Evolutionary conservation across 2,888 invertebrate genomes (phyloP).

Genomic region (Euzetes globulus): DNA sequence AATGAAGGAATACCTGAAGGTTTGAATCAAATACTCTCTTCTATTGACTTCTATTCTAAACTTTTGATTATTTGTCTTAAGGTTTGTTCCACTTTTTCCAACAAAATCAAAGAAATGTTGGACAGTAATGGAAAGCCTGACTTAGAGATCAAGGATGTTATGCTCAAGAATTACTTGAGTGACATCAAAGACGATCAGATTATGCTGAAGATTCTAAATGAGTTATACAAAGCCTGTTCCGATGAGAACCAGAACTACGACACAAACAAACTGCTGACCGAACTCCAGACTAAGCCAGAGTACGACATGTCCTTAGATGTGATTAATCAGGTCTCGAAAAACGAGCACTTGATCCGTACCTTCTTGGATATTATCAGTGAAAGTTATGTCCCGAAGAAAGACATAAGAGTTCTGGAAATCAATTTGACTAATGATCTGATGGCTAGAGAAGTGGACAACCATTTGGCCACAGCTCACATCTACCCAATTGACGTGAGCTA

Average conservation of each 20-base stretch:
- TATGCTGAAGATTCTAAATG: constrained; percentile 31
- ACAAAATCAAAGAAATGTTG: neutral
- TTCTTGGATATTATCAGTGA: constrained; percentile 65
- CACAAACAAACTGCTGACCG: neutral
- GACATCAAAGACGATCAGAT: constrained; percentile 36
- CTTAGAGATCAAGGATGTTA: neutral
- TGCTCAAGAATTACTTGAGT: neutral
- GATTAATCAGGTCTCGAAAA: constrained; percentile 26
- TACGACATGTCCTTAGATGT: constrained; percentile 19
- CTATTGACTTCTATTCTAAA: neutral
- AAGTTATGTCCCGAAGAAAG: constrained; percentile 60
- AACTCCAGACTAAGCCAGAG: neutral
- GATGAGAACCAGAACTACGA: constrained; percentile 36
- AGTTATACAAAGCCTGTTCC: constrained; percentile 33
- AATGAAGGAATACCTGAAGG: neutral
- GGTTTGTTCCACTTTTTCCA: neutral
- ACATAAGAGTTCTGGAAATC: constrained; percentile 66
- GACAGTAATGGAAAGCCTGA: neutral
- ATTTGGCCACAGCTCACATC: constrained; percentile 6
- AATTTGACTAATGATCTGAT: constrained; percentile 15
- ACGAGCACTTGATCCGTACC: constrained; percentile 24
- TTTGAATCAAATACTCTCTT: neutral
- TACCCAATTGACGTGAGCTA: constrained; percentile 31
- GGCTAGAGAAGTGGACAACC: constrained; percentile 15
- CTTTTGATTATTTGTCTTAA: neutral